Evolutionary conservation across 2,797 vertebrate genomes (phyloP).

Genomic region (Scarus forsteni): DNA sequence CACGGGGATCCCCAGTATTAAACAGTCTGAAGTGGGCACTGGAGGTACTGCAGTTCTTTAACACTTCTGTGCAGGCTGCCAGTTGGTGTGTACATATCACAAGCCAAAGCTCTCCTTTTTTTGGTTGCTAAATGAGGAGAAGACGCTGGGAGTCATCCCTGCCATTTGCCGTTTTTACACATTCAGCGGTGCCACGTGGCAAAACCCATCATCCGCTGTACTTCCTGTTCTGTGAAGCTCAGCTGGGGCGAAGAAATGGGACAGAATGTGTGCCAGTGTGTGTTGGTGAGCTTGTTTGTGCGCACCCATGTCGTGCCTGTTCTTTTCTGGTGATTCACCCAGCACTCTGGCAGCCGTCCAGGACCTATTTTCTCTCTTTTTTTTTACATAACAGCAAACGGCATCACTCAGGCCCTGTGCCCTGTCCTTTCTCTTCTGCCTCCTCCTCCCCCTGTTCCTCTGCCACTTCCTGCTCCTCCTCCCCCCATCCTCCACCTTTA

Average conservation of each 20-base stretch:
- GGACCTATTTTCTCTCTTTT: slow-evolving; percentile 84
- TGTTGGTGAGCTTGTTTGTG: slow-evolving; percentile 39
- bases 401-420: slow-evolving; percentile 70
- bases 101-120: slow-evolving; percentile 21
- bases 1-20: too few species aligned
- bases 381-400: slow-evolving; percentile 83
- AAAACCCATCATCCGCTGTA: slow-evolving; percentile 65
- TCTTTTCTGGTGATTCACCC: slow-evolving; percentile 80
- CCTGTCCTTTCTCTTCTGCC: slow-evolving; percentile 65
- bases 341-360: slow-evolving; percentile 82
- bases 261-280: slow-evolving; percentile 72
- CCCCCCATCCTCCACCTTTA: slow-evolving; percentile 44
- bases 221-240: slow-evolving; percentile 80
- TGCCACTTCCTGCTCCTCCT: slow-evolving; percentile 59
- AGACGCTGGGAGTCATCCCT: slow-evolving; percentile 54
- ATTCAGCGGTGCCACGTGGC: slow-evolving; percentile 60
- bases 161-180: slow-evolving; percentile 61
- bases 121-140: slow-evolving; percentile 36
- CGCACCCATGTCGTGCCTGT: slow-evolving; percentile 69
- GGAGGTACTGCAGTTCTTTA: too few species aligned
- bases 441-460: slow-evolving; percentile 55
- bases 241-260: slow-evolving; percentile 76
- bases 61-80: too few species aligned
- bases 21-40: too few species aligned
- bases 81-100: background rate